Percentiles rank a stretch among this genome's conserved stretches.
Conservation (phyloP, 1,140 invertebrate species). For the Pemphigus obesinymphae region DNA sequence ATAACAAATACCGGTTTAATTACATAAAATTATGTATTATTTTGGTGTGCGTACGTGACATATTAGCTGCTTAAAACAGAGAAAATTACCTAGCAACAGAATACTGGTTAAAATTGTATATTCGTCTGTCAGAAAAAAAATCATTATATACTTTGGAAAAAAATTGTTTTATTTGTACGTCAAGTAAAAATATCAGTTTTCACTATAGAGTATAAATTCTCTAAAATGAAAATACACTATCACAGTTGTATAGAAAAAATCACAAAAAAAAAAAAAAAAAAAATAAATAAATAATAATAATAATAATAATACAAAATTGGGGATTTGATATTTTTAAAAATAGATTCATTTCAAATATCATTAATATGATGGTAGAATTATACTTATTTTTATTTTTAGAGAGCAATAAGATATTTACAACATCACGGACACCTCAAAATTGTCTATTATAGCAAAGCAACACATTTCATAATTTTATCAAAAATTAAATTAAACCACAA, state of each 20-base stretch:
- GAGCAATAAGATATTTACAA: conserved; percentile 31
- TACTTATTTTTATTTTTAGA: conserved; percentile 15
- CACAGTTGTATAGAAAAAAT: conserved; percentile 40
- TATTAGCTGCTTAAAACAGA: conserved; percentile 1
- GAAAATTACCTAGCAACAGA: conserved; percentile 33
- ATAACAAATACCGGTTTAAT: not conserved
- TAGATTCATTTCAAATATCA: conserved; percentile 12
- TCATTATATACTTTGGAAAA: not conserved
- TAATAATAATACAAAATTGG: not conserved
- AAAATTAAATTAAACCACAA: not conserved
- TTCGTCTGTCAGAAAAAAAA: not conserved
- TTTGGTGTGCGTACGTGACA: not conserved
- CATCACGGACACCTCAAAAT: not conserved
- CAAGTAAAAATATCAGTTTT: not conserved
- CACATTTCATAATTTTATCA: not conserved
- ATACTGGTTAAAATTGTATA: not conserved
- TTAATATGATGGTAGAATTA: not conserved
- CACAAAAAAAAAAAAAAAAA: conserved; percentile 28
- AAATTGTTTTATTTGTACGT: not conserved
- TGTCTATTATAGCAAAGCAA: not conserved
- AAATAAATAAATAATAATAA: too few species aligned
- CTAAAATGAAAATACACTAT: conserved; percentile 35
- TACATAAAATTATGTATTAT: not conserved
- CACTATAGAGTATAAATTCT: not conserved
- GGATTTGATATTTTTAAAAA: not conserved